Evolutionary conservation across 2,113 vertebrate species (phyloP).

Genomic region (Tenrec ecaudatus): DNA sequence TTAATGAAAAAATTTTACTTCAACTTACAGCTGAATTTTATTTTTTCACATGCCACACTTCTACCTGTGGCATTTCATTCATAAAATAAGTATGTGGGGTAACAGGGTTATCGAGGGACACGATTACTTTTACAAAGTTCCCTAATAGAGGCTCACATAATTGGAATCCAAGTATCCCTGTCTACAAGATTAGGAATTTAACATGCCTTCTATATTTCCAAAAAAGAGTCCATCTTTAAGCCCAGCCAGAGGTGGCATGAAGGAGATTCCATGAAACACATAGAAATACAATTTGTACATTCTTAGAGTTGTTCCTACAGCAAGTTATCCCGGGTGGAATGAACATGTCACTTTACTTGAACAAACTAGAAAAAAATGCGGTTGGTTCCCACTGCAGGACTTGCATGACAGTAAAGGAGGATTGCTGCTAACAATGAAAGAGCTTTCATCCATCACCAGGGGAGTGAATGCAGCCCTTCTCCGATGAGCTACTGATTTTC

Average conservation of each 20-base stretch:
- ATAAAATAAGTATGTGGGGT: not conserved
- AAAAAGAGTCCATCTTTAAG: slow-evolving; percentile 51
- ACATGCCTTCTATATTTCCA: slow-evolving; percentile 43
- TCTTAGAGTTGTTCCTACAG: not conserved
- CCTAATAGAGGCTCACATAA: not conserved
- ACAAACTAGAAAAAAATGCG: slow-evolving; percentile 8
- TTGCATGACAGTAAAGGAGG: slow-evolving; percentile 71
- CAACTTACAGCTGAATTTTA: too few species aligned
- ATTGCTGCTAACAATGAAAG: slow-evolving; percentile 66
- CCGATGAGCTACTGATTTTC: slow-evolving; percentile 63
- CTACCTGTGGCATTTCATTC: too few species aligned
- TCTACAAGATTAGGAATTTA: not conserved
- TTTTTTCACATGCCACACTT: too few species aligned
- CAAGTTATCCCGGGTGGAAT: not conserved
- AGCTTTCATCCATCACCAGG: slow-evolving; percentile 73
- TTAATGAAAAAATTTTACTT: too few species aligned
- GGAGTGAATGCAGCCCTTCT: slow-evolving; percentile 62
- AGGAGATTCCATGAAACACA: not conserved
- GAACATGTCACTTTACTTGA: slow-evolving; percentile 6
- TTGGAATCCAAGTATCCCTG: not conserved
- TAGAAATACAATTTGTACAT: slow-evolving; percentile 43
- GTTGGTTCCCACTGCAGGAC: slow-evolving; percentile 1
- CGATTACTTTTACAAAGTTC: slow-evolving; percentile 36
- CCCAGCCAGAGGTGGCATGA: not conserved
- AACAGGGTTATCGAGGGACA: not conserved